Evolutionary conservation across 2,797 vertebrate species (phyloP).

Genomic region (Sylvilagus floridanus): DNA sequence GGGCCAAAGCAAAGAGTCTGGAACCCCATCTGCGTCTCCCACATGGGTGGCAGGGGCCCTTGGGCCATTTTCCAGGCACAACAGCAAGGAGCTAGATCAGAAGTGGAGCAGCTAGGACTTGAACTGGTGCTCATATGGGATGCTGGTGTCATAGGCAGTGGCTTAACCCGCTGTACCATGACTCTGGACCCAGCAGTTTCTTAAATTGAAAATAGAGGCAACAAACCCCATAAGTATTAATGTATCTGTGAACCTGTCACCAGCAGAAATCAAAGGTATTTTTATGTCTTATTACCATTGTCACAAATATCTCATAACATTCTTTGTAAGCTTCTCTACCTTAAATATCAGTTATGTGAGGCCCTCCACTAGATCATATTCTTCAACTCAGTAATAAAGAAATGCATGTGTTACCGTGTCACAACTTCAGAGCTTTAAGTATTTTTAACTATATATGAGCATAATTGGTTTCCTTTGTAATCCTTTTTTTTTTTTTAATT

Average conservation of each 20-base stretch:
- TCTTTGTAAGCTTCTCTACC: neutral
- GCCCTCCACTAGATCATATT: neutral
- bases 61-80: too few relatives aligned
- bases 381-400: neutral
- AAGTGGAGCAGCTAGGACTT: too few relatives aligned
- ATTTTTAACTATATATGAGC: neutral
- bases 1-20: too few relatives aligned
- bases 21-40: too few relatives aligned
- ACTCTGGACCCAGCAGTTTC: neutral
- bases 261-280: neutral
- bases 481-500: neutral
- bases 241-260: neutral
- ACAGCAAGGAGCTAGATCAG: too few relatives aligned
- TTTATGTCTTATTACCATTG: neutral
- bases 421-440: neutral
- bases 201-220: neutral
- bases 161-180: too few relatives aligned
- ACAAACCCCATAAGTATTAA: neutral
- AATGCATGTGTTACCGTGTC: neutral
- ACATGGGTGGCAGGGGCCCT: too few relatives aligned
- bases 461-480: neutral
- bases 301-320: constrained; percentile 21
- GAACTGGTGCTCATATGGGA: too few relatives aligned
- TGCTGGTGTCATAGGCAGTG: too few relatives aligned
- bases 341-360: neutral